Evolutionary conservation across 2,888 invertebrate species (phyloP), one percentile per base, ranked within the genome.

Genomic region (Ochlodes sylvanus): DNA sequence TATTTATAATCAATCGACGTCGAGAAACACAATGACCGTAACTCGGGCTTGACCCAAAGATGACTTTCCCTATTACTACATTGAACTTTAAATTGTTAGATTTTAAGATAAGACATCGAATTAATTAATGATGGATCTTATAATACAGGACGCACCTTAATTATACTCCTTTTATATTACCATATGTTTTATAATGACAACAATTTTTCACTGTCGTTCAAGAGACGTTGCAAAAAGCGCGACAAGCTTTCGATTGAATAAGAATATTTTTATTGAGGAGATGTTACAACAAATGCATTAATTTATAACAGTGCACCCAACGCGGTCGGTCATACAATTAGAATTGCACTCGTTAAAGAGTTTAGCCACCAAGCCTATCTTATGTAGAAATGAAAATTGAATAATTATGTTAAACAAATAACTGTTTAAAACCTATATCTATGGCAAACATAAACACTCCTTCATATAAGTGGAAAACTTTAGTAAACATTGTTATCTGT

Each of bases 1-100:
- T 58, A 52, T 52, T 52, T 17, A 27, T 7, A 42, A 64, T 56
- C 32, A 56, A 64, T 69, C 57, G 4, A 56, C 63, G 63, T 44
- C 67, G 14, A 52, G 14, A 32, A 34, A 44, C 42, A 63, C 50
- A 68, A 62, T 68, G 56, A 56, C 50, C 9, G 56, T 62, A 75
- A 74, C 73, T 75, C 77, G 74, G 50, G 73, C 73, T 72, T 77
- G 81, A 83, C 83, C 80, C 72, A 71, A 70, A 72, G 72, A 66
- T 69, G 74, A 76, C 80, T 84, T 83, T 83, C 81, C 77, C 77
- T 75, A 77, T 76, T 78, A 75, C 74, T 77, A 72, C 70, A 73
- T 75, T 79, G 76, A 80, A 78, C 73, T 77, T 79, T 77, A 76
- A 76, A 72, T 75, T 70, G 72, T 74, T 76, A 78, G 81, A 81